Evolutionary conservation across 1,140 invertebrate genomes (phyloP).

Genomic region (Apolygus lucorum): DNA sequence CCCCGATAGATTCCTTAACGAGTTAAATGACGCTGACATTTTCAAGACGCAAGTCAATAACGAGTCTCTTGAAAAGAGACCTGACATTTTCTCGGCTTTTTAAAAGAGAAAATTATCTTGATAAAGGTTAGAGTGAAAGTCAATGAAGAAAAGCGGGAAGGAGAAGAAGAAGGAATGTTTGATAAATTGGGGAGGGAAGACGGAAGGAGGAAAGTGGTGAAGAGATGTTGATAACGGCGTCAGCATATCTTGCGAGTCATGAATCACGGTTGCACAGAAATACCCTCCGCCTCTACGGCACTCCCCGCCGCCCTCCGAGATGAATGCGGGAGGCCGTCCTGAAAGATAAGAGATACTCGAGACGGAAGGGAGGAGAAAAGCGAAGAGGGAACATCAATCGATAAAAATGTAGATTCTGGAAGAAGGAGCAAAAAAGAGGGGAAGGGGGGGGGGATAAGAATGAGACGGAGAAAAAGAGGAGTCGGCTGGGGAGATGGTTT

Average conservation of each 20-base stretch:
- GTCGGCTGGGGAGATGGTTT: conserved; percentile 6
- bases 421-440: conserved; percentile 2
- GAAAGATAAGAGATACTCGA: background rate
- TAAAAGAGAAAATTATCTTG: background rate
- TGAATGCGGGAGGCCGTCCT: background rate
- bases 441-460: background rate
- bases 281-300: background rate
- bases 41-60: background rate
- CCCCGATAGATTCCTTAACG: background rate
- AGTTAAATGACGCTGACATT: conserved; percentile 11
- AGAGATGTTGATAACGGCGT: background rate
- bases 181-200: background rate
- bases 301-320: background rate
- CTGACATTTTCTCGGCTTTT: conserved; percentile 13
- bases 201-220: background rate
- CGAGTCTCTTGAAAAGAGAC: background rate
- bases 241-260: background rate
- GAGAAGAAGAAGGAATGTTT: background rate
- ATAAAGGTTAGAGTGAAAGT: conserved; percentile 5
- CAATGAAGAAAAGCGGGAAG: background rate
- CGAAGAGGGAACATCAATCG: conserved; percentile 3
- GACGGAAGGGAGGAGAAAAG: background rate
- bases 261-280: background rate
- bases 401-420: conserved; percentile 17
- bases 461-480: background rate